Percentiles rank a stretch among this genome's conserved stretches.
Evolutionary conservation across 2,113 vertebrate genomes (phyloP).

Genomic region (Pleuronectes platessa): DNA sequence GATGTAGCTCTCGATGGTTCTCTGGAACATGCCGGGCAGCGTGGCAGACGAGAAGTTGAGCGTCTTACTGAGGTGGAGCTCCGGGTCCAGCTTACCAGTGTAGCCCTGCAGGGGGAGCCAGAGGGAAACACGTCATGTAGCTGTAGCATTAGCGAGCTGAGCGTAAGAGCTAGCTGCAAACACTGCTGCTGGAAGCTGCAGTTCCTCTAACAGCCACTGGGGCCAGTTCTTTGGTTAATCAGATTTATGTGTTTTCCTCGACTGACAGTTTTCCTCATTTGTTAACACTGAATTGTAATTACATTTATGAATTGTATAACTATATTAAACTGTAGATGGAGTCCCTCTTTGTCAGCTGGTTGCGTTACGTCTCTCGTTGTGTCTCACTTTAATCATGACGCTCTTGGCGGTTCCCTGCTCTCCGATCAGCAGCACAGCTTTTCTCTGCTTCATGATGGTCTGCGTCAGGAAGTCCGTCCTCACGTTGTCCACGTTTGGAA

Average conservation of each 20-base stretch:
- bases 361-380: background rate
- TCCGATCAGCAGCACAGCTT: conserved; percentile 87
- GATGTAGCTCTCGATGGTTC: conserved; percentile 86
- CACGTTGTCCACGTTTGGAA: conserved; percentile 89
- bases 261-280: no score
- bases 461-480: conserved; percentile 86
- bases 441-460: conserved; percentile 85
- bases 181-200: no score
- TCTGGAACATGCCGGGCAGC: conserved; percentile 87
- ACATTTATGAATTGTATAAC: no score
- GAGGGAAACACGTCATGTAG: background rate
- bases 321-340: no score
- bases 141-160: background rate
- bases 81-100: conserved; percentile 83
- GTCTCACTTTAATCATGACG: conserved; percentile 86
- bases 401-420: conserved; percentile 90
- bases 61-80: conserved; percentile 83
- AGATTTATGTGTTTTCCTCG: no score
- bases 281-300: no score
- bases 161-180: no score
- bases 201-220: no score
- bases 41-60: conserved; percentile 90
- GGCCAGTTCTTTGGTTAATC: no score
- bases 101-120: conserved; percentile 79
- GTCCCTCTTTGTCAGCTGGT: no score